Conservation (phyloP, 2,113 vertebrate genomes). For the Micronycteris hirsuta region DNA sequence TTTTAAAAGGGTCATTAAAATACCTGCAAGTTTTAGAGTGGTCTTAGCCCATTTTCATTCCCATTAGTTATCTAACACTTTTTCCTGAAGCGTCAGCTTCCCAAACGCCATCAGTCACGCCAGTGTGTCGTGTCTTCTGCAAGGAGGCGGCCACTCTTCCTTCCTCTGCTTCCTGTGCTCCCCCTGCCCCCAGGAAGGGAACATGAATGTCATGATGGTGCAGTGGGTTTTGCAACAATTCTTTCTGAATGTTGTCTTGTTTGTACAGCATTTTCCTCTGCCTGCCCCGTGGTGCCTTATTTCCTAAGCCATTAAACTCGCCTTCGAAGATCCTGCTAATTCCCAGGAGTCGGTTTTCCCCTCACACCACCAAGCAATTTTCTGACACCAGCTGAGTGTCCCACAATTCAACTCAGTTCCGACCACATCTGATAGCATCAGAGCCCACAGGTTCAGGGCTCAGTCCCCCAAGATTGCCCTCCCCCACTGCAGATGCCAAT, state of each 20-base stretch:
- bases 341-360: background rate
- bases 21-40: background rate
- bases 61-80: background rate
- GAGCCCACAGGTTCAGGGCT: background rate
- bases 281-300: background rate
- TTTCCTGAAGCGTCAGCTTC: background rate
- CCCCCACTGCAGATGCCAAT: background rate
- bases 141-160: background rate
- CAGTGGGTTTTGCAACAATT: background rate
- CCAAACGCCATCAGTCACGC: background rate
- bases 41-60: background rate
- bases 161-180: background rate
- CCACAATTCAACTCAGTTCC: background rate
- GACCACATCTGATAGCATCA: background rate
- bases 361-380: background rate
- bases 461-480: background rate
- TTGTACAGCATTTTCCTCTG: background rate
- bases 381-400: background rate
- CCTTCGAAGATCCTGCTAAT: background rate
- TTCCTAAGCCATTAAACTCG: background rate
- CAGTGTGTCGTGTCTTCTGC: background rate
- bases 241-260: background rate
- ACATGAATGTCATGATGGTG: background rate
- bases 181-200: background rate
- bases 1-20: background rate